A percentile compares a stretch with the other conserved stretches of the same genome.
These are phyloP conservation scores for Burhinus bistriatus DNA, from an alignment of 2,113 vertebrate species.

Conservation along the genomic window DNA sequence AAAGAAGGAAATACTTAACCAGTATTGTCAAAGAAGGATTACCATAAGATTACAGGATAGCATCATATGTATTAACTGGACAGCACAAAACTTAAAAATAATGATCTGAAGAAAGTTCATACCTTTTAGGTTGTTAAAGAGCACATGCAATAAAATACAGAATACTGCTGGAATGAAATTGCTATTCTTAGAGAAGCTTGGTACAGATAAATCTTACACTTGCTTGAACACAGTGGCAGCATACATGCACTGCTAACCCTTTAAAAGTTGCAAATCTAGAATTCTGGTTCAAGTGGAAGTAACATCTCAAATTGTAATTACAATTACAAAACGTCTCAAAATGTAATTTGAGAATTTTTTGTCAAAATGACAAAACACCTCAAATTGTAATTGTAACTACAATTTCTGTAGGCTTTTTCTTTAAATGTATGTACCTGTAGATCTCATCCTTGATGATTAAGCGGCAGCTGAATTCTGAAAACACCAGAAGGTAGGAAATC, in stretches of 20 bases:
- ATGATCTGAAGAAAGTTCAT: not conserved
- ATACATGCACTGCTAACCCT: not conserved
- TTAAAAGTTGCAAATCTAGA: not conserved
- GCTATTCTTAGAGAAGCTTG: not conserved
- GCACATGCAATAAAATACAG: not conserved
- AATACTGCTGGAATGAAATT: not conserved
- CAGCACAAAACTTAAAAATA: not conserved
- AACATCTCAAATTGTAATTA: not conserved
- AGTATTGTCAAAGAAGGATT: not conserved
- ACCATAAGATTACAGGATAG: not conserved
- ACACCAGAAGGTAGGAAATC: not conserved
- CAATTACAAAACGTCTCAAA: not conserved
- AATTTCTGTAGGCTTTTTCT: not conserved
- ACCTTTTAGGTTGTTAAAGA: not conserved
- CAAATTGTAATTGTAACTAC: not conserved
- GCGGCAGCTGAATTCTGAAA: not conserved
- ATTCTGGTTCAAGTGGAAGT: not conserved
- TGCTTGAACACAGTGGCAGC: not conserved
- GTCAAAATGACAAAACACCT: too few relatives aligned
- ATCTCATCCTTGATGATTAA: not conserved
- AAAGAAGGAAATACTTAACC: not conserved
- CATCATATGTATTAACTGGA: not conserved
- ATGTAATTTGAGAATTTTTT: too few relatives aligned
- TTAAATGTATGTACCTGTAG: not conserved
- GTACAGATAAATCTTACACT: not conserved